phyloP scores from a whole-genome alignment of 2,113 vertebrate species.

The Phylloscopus trochiloides region DNA sequence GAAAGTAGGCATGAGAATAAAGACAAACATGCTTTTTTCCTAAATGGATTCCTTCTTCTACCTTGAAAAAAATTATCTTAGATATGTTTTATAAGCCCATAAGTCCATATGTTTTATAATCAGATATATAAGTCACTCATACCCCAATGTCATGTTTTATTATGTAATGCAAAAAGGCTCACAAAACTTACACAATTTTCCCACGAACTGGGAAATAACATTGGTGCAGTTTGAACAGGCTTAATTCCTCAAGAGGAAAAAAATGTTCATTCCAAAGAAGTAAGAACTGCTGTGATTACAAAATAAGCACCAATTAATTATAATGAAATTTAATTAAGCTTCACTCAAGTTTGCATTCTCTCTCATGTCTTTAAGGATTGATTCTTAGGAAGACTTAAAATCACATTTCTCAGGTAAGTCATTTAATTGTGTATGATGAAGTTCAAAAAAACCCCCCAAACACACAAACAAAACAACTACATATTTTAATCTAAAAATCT shows the following conservation, averaged over 20 bases:
- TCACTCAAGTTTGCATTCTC: neutral
- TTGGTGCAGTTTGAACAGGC: neutral
- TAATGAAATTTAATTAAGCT: neutral
- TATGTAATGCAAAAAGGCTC: neutral
- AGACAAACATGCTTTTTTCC: neutral
- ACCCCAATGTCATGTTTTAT: neutral
- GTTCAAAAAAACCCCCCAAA: neutral
- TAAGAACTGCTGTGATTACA: neutral
- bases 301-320: neutral
- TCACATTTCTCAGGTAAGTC: neutral
- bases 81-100: accelerated
- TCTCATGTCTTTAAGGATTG: neutral
- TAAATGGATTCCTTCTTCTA: neutral
- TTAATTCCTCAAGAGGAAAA: neutral
- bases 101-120: neutral
- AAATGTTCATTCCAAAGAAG: neutral
- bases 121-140: neutral
- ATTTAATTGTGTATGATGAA: neutral
- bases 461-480: neutral
- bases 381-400: neutral
- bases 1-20: neutral
- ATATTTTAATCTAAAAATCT: neutral
- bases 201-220: neutral
- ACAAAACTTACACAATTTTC: neutral
- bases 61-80: neutral